Evolutionary conservation across 2,113 vertebrate genomes (phyloP).

Genomic region (Eulacestoma nigropectus): DNA sequence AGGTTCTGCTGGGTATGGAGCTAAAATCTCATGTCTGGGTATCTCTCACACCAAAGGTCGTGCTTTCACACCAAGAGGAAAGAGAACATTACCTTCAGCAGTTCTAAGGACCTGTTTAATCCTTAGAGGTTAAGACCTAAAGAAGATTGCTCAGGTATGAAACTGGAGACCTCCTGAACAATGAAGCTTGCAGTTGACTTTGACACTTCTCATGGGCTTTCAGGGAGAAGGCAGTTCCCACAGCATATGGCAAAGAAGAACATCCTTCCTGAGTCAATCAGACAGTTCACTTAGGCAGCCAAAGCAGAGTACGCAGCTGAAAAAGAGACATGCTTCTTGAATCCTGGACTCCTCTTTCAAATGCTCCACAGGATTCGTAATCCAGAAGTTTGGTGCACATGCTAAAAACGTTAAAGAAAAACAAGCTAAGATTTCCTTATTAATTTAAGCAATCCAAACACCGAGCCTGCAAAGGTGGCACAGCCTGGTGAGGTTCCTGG

Average conservation of each 20-base stretch:
- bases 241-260: not conserved
- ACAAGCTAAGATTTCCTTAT: not conserved
- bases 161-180: not conserved
- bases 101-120: not conserved
- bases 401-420: slow-evolving; percentile 5
- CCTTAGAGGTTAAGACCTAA: slow-evolving; percentile 14
- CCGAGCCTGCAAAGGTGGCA: not conserved
- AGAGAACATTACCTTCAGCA: not conserved
- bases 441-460: not conserved
- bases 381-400: not conserved
- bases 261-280: not conserved
- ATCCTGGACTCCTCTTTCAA: not conserved
- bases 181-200: not conserved
- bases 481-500: not conserved
- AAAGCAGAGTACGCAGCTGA: not conserved
- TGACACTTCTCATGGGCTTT: not conserved
- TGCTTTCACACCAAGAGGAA: not conserved
- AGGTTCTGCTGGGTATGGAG: rapidly evolving
- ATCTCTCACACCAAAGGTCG: not conserved
- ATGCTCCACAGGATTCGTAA: not conserved
- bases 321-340: slow-evolving; percentile 5
- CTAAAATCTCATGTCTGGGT: not conserved
- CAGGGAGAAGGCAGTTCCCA: not conserved
- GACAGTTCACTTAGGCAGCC: not conserved
- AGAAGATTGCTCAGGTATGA: not conserved